A percentile compares a stretch with the other conserved stretches of the same genome.
Evolutionary conservation across 2,113 vertebrate species (phyloP).

Genomic region (Vulpes lagopus): DNA sequence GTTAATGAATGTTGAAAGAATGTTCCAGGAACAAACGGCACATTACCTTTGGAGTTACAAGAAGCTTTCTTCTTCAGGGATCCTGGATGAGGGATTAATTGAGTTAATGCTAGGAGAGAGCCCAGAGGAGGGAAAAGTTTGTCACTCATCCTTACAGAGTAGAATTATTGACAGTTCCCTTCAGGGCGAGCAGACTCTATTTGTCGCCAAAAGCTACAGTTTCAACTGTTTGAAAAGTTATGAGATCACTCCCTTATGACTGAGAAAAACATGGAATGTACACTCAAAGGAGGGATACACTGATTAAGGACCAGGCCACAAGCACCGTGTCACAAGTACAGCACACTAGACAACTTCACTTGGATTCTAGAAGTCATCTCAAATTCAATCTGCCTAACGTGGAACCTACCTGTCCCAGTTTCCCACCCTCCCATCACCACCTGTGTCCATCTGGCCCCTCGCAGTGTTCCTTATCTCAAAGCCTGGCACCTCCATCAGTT

Average conservation of each 20-base stretch:
- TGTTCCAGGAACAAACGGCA: neutral
- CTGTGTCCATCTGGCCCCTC: neutral
- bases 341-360: neutral
- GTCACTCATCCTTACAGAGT: neutral
- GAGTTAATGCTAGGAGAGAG: conserved; percentile 32
- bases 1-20: neutral
- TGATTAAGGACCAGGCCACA: conserved; percentile 10
- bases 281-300: conserved; percentile 26
- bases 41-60: conserved; percentile 25
- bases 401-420: neutral
- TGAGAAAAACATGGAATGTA: neutral
- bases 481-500: neutral
- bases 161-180: conserved; percentile 14
- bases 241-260: conserved; percentile 36
- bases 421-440: neutral
- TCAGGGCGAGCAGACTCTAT: conserved; percentile 11
- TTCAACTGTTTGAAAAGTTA: conserved; percentile 58
- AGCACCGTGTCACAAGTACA: neutral
- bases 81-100: conserved; percentile 52
- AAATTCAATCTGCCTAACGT: neutral
- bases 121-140: neutral
- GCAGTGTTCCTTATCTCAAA: neutral
- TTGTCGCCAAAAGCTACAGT: conserved; percentile 53
- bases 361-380: neutral
- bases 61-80: conserved; percentile 24